Percentiles rank a stretch among this genome's conserved stretches.
Conservation (phyloP, 1,140 invertebrate genomes). For the Cotesia glomerata region DNA sequence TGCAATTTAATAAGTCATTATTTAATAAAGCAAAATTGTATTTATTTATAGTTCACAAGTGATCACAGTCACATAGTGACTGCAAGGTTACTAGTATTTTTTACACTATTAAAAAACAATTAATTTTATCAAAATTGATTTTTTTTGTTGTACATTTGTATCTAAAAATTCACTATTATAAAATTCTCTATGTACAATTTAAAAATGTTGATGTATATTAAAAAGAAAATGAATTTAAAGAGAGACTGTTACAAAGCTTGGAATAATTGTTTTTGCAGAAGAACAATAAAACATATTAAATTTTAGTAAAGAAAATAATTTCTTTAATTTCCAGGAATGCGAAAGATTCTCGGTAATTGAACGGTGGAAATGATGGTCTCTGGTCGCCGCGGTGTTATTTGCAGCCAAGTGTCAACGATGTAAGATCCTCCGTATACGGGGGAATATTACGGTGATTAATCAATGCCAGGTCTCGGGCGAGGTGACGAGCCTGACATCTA, state of each 20-base stretch:
- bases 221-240: no score
- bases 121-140: no score
- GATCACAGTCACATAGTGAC: no score
- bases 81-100: no score
- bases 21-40: no score
- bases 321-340: constrained; percentile 12
- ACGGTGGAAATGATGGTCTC: neutral
- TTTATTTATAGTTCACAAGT: no score
- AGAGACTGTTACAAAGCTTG: neutral
- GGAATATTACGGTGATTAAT: constrained; percentile 36
- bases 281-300: neutral
- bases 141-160: no score
- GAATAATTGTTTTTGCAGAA: neutral
- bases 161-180: no score
- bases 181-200: no score
- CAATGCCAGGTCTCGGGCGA: constrained; percentile 28
- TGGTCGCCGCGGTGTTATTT: constrained; percentile 1
- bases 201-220: no score
- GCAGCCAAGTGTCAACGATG: constrained; percentile 14
- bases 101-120: no score
- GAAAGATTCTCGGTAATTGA: constrained; percentile 17
- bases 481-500: constrained; percentile 32
- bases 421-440: constrained; percentile 23
- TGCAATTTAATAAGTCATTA: no score
- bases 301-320: neutral